phyloP scores from a whole-genome alignment of 2,888 invertebrate genomes.

The Pycnomerus fuliginosus region DNA sequence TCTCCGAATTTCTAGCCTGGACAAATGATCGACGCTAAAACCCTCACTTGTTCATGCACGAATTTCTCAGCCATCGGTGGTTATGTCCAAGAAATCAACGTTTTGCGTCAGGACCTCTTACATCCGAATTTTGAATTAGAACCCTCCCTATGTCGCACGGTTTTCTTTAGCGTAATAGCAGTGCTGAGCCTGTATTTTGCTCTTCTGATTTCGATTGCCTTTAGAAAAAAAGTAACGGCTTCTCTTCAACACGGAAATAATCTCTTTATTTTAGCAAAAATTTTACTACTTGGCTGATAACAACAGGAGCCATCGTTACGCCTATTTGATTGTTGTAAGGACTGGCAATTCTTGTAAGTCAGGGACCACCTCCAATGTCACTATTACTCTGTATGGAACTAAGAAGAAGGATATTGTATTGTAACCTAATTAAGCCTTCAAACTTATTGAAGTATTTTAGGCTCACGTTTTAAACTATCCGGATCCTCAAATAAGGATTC shows the following conservation, averaged over 20 bases:
- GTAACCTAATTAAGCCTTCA: too few species aligned
- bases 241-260: too few species aligned
- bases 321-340: not conserved
- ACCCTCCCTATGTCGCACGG: too few species aligned
- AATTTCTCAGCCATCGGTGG: not conserved
- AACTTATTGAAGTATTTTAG: too few species aligned
- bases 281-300: not conserved
- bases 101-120: too few species aligned
- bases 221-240: too few species aligned
- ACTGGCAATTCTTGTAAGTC: not conserved
- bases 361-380: not conserved
- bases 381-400: not conserved
- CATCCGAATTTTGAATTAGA: too few species aligned
- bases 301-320: not conserved
- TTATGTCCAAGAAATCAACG: not conserved
- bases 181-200: too few species aligned
- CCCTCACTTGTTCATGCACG: not conserved
- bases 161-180: too few species aligned
- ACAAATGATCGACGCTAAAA: not conserved
- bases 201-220: too few species aligned
- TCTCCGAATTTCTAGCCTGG: too few species aligned
- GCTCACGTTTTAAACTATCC: slow-evolving; percentile 42
- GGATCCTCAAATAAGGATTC: slow-evolving; percentile 34
- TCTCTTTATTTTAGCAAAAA: not conserved
- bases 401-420: too few species aligned